Evolutionary conservation across 2,888 invertebrate species (phyloP).

Genomic region (Leucophenga montana): DNA sequence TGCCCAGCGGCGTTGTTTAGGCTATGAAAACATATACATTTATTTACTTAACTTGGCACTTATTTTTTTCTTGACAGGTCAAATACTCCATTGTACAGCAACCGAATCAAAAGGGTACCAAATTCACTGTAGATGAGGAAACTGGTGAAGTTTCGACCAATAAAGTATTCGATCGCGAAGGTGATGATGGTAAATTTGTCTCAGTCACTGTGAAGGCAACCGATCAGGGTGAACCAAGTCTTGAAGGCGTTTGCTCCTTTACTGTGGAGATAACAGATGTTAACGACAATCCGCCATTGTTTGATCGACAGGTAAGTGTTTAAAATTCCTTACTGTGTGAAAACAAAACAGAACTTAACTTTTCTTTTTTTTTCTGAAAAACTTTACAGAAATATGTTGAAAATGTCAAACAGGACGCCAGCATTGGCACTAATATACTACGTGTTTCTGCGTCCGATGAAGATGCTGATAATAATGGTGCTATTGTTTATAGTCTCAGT

Average conservation of each 20-base stretch:
- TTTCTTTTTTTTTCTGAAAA: constrained; percentile 32
- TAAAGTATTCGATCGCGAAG: constrained; percentile 97
- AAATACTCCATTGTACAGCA: constrained; percentile 98
- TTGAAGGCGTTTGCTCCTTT: constrained; percentile 98
- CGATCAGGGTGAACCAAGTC: constrained; percentile 97
- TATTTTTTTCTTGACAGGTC: constrained; percentile 74
- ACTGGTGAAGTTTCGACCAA: constrained; percentile 96
- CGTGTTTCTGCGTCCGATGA: constrained; percentile 97
- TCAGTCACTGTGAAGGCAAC: constrained; percentile 98
- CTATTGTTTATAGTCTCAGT: constrained; percentile 92
- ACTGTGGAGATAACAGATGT: constrained; percentile 98
- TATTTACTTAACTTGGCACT: too few species aligned
- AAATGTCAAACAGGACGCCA: constrained; percentile 96
- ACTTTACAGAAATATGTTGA: constrained; percentile 91
- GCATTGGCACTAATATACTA: constrained; percentile 93
- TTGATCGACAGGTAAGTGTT: constrained; percentile 88
- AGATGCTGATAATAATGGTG: constrained; percentile 97
- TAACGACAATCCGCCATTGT: constrained; percentile 96
- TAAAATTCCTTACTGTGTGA: background rate
- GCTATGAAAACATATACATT: background rate
- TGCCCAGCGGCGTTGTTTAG: background rate
- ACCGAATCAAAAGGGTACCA: constrained; percentile 94
- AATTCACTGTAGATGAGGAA: constrained; percentile 95
- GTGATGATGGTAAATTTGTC: constrained; percentile 96
- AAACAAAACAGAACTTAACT: constrained; percentile 1